Evolutionary conservation across 2,113 vertebrate genomes (phyloP).

Genomic region (Notothenia coriiceps): DNA sequence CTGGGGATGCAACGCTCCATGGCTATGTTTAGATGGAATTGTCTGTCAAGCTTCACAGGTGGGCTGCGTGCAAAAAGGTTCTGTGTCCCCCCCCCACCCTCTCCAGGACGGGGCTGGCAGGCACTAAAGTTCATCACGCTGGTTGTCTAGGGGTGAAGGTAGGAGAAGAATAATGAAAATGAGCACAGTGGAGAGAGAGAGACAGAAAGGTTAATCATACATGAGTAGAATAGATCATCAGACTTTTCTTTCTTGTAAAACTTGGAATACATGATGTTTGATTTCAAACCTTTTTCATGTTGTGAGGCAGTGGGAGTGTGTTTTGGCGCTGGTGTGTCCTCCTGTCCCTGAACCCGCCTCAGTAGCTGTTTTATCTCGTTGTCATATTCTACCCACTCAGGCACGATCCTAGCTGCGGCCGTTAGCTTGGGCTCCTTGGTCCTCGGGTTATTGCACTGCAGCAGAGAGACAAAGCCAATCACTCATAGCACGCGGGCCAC

Average conservation of each 20-base stretch:
- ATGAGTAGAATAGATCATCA: neutral
- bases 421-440: slow-evolving; percentile 97
- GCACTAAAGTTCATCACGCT: slow-evolving; percentile 92
- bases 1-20: slow-evolving; percentile 53
- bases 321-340: slow-evolving; percentile 36
- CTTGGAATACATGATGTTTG: neutral
- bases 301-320: slow-evolving; percentile 31
- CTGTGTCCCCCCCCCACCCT: slow-evolving; percentile 54
- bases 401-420: slow-evolving; percentile 93
- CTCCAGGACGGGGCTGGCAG: slow-evolving; percentile 48
- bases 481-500: slow-evolving; percentile 37
- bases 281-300: slow-evolving; percentile 62
- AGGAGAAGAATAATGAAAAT: slow-evolving; percentile 26
- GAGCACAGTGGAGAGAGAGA: neutral
- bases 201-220: slow-evolving; percentile 10
- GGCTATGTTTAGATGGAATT: slow-evolving; percentile 70
- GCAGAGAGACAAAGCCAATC: slow-evolving; percentile 57
- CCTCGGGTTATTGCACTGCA: slow-evolving; percentile 97
- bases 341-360: slow-evolving; percentile 77
- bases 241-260: slow-evolving; percentile 1
- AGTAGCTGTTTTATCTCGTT: slow-evolving; percentile 89
- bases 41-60: slow-evolving; percentile 72
- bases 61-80: slow-evolving; percentile 57
- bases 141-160: slow-evolving; percentile 71
- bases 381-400: slow-evolving; percentile 94